These are phyloP conservation scores for Nephrocerus scutellatus DNA, from an alignment of 2,888 invertebrate species.

Conservation along the genomic window DNA sequence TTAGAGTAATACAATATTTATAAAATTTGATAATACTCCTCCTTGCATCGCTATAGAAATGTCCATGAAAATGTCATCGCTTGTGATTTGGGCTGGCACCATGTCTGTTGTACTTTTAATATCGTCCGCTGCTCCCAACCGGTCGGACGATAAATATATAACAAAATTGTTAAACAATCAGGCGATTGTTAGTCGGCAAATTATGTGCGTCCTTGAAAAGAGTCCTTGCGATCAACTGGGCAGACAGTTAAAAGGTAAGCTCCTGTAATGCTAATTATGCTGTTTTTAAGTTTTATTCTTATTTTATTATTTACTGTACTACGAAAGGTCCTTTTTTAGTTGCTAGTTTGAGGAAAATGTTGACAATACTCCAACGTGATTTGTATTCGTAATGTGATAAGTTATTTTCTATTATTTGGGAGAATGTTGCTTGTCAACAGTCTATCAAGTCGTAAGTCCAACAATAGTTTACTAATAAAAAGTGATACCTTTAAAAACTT, in stretches of 20 bases:
- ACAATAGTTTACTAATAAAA: too few relatives aligned
- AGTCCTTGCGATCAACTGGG: constrained; percentile 57
- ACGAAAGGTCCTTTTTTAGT: constrained; percentile 11
- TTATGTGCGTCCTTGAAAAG: constrained; percentile 54
- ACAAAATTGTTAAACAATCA: constrained; percentile 42
- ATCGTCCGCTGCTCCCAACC: constrained; percentile 20
- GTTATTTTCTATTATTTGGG: too few relatives aligned
- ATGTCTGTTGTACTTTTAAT: constrained; percentile 21
- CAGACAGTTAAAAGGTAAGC: constrained; percentile 55
- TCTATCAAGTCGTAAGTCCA: too few relatives aligned
- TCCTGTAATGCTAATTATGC: constrained; percentile 5
- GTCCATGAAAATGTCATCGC: constrained; percentile 23
- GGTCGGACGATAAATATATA: constrained; percentile 40
- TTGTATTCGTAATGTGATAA: constrained; percentile 8
- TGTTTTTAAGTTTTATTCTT: constrained; percentile 12
- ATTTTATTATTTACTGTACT: constrained; percentile 6
- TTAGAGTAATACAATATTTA: too few relatives aligned
- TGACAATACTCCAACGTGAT: neutral
- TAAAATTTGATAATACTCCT: too few relatives aligned
- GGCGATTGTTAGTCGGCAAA: constrained; percentile 48
- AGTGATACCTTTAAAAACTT: too few relatives aligned
- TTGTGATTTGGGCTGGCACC: constrained; percentile 22
- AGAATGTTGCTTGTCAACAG: too few relatives aligned
- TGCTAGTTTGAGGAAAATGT: neutral
- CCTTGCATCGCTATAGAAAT: too few relatives aligned